Evolutionary conservation across 2,797 vertebrate genomes (phyloP).

Genomic region (Pampus argenteus): DNA sequence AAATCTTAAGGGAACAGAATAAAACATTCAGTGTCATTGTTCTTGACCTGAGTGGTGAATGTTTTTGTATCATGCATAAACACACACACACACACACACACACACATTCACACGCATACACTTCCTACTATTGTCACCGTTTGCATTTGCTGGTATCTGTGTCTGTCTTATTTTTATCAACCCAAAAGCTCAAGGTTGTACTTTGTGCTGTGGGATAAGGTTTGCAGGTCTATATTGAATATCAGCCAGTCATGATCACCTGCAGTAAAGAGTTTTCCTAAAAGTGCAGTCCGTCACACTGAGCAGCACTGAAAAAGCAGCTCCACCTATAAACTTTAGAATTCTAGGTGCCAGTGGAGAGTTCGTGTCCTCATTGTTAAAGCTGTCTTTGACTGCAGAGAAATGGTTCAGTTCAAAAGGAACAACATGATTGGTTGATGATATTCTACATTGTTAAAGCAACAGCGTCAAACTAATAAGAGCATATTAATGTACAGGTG

Average conservation of each 20-base stretch:
- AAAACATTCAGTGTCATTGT: not conserved
- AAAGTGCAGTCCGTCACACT: not conserved
- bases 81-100: no score
- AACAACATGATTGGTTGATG: no score
- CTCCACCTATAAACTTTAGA: no score
- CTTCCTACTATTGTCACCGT: not conserved
- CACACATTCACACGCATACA: no score
- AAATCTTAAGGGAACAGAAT: not conserved
- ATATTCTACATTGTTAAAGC: no score
- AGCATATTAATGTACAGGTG: no score
- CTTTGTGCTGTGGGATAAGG: not conserved
- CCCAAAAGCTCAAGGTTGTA: constrained; percentile 1
- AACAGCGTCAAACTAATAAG: no score
- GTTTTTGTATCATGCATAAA: no score
- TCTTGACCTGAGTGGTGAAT: constrained; percentile 2
- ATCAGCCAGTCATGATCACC: not conserved
- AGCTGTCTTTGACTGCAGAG: no score
- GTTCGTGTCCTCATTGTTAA: no score
- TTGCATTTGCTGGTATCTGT: not conserved
- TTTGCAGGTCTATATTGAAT: not conserved
- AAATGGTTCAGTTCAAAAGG: no score
- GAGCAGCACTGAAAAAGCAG: no score
- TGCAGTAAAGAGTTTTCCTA: not conserved
- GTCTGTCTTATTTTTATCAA: constrained; percentile 3
- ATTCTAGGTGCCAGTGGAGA: not conserved